Conservation (phyloP, 2,888 invertebrate species). For the Pimpla rufipes region DNA sequence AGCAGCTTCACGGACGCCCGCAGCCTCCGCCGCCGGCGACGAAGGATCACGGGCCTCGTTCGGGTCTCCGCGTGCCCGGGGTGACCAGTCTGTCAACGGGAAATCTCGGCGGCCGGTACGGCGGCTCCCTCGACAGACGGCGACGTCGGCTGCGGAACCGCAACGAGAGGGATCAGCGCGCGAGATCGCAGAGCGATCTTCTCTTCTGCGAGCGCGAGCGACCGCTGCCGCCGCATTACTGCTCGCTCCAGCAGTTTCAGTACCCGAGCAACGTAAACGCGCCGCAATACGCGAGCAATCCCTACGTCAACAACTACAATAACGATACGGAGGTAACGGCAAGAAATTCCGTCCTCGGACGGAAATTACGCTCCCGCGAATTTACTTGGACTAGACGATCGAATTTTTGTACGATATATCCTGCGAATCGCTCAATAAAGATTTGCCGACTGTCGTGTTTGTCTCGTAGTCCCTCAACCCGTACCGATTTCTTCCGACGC, state of each 20-base stretch:
- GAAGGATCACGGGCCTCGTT: slow-evolving; percentile 71
- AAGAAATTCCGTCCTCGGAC: no score
- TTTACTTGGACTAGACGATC: no score
- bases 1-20: slow-evolving; percentile 50
- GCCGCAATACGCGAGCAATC: slow-evolving; percentile 76
- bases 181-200: slow-evolving; percentile 81
- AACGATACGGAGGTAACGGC: slow-evolving; percentile 80
- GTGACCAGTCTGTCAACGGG: slow-evolving; percentile 69
- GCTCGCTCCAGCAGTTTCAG: slow-evolving; percentile 79
- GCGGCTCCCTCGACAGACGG: slow-evolving; percentile 79
- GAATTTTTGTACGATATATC: neutral
- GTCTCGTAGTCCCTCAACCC: slow-evolving; percentile 16
- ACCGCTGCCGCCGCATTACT: slow-evolving; percentile 73
- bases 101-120: slow-evolving; percentile 71
- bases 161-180: slow-evolving; percentile 79
- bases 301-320: slow-evolving; percentile 77
- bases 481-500: slow-evolving; percentile 2
- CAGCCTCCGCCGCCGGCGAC: slow-evolving; percentile 53
- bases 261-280: slow-evolving; percentile 45
- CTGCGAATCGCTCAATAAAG: slow-evolving; percentile 5
- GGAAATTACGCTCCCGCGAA: no score
- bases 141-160: slow-evolving; percentile 77
- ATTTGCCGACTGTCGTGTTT: slow-evolving; percentile 20
- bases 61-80: slow-evolving; percentile 69
- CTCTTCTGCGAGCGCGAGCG: slow-evolving; percentile 74